Evolutionary conservation across 2,797 vertebrate species (phyloP).

Genomic region (Spinibarbus caldwelli): DNA sequence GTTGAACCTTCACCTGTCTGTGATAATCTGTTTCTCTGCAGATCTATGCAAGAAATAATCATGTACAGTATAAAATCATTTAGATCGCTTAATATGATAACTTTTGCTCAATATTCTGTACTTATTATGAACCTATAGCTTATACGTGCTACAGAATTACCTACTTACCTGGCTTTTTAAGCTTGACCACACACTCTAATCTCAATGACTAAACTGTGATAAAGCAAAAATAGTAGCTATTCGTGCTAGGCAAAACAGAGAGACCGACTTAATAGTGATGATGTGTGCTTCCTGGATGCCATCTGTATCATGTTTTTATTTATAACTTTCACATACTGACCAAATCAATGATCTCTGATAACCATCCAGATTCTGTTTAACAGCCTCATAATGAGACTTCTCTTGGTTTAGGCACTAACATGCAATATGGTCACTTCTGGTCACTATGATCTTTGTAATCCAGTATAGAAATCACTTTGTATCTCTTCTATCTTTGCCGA

Average conservation of each 20-base stretch:
- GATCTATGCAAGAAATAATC: constrained; percentile 20
- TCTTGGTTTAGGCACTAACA: constrained; percentile 61
- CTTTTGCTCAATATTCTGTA: background rate
- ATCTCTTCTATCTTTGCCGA: background rate
- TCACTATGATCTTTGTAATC: background rate
- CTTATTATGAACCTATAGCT: background rate
- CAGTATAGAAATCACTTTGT: background rate
- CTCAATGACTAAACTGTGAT: background rate
- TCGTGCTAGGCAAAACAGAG: background rate
- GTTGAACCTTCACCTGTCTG: background rate
- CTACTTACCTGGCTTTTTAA: background rate
- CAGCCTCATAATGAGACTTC: constrained; percentile 52
- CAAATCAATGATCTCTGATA: constrained; percentile 62
- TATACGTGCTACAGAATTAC: background rate
- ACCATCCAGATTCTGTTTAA: constrained; percentile 67
- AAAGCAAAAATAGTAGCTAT: background rate
- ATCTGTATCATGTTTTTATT: constrained; percentile 77
- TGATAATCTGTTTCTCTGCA: constrained; percentile 20
- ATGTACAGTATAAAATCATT: constrained; percentile 18
- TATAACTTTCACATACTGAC: constrained; percentile 54
- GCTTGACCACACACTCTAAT: background rate
- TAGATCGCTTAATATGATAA: background rate
- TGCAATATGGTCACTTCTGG: background rate
- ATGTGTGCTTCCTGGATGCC: constrained; percentile 79
- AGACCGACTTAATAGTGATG: too few relatives aligned